These are phyloP conservation scores for Microcebus lehilahytsara DNA, from an alignment of 2,113 vertebrate genomes.

Conservation along the genomic window DNA sequence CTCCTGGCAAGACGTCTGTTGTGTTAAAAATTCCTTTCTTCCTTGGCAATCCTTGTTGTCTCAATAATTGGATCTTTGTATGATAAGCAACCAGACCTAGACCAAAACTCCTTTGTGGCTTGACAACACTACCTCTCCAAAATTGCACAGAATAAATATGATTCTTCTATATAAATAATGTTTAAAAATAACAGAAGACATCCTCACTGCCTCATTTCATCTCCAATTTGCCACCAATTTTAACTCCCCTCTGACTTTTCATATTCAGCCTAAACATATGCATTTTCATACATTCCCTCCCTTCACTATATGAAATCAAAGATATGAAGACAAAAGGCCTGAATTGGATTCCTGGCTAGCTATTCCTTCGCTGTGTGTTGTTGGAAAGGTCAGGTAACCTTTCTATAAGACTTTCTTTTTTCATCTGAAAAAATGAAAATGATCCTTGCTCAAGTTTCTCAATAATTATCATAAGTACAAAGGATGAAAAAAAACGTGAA, in stretches of 20 bases:
- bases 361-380: background rate
- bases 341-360: background rate
- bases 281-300: background rate
- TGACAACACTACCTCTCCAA: background rate
- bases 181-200: background rate
- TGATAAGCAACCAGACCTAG: too few species aligned
- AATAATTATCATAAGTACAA: background rate
- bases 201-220: background rate
- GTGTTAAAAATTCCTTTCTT: too few species aligned
- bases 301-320: background rate
- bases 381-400: background rate
- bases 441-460: background rate
- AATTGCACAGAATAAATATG: background rate
- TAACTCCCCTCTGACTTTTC: background rate
- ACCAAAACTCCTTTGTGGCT: too few species aligned
- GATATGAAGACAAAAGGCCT: background rate
- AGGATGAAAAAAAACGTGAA: background rate
- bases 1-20: too few species aligned
- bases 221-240: background rate
- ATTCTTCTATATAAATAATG: background rate
- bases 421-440: constrained; percentile 31
- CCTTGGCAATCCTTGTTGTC: too few species aligned
- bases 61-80: too few species aligned
- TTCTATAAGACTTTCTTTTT: background rate
- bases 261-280: background rate